Evolutionary conservation across 2,888 invertebrate genomes (phyloP), one percentile per base, ranked within the genome.

Genomic region (Callosobruchus maculatus): DNA sequence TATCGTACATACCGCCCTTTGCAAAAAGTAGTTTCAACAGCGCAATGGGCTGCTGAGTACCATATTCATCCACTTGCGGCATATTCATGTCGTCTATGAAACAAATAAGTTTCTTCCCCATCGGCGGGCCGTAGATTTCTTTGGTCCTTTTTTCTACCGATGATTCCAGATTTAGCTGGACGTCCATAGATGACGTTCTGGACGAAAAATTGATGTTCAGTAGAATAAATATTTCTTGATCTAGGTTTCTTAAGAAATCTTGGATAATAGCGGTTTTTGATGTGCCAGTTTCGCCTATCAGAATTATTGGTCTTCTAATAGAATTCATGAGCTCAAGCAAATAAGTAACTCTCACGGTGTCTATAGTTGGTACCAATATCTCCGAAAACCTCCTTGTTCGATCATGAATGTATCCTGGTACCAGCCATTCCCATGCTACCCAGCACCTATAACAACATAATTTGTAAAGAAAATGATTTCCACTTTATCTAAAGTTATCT

Each of bases 21-120:
- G 97, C 97, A 77, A 97, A 92, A n/a, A 98, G 86, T 18, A 97
- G 88, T 85, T 97, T 97, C n/a, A 98, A 87, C 67, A 97, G 87
- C 0, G 97, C 97, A 80, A 97, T 96, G 0, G 97, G 97, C 83
- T 97, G 97, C 83, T 97, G 97, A 0, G 97, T 97, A 0, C 97
- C 97, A 84, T 97, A 97, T 0, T 90, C 92, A 83, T 96, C 95
- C 70, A 94, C 93, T 87, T 93, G 91, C 49, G 97, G 97, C 97
- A 97, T 97, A 84, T 97, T 97, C 93, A 97, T 93, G 84, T 98
- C 97, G 83, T 98, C 97, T 78, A 97, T 93, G 84, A 97, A 98
- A 78, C 96, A 92, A 67, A 97, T 90, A 84, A 97, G 90, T 83
- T 94, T 93, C 87, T 96, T 97, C 49, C 97, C 97, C 75, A 95